phyloP scores from a whole-genome alignment of 1,140 invertebrate species.

The Ephestia elutella region DNA sequence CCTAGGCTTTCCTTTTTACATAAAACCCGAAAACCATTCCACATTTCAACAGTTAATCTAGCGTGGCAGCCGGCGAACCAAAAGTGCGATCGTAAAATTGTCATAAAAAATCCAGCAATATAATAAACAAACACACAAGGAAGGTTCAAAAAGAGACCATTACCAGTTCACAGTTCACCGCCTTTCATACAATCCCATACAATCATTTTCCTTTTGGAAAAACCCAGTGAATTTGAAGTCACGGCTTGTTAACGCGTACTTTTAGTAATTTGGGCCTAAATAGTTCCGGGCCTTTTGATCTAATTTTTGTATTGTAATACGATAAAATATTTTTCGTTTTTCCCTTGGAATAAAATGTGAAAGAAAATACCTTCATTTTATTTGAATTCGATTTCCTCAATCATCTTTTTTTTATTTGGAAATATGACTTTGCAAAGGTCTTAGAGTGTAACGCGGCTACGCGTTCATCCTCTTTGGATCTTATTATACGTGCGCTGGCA shows the following conservation, averaged over 20 bases:
- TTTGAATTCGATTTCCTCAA: too few relatives aligned
- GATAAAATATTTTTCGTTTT: not conserved
- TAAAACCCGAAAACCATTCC: not conserved
- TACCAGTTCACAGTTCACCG: slow-evolving; percentile 22
- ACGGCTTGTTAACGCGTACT: not conserved
- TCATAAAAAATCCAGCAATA: slow-evolving; percentile 6
- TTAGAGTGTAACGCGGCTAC: too few relatives aligned
- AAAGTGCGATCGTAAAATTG: slow-evolving; percentile 4
- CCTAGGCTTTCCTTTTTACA: too few relatives aligned
- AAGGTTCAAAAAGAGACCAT: slow-evolving; percentile 17
- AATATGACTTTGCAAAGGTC: too few relatives aligned
- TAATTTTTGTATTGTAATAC: not conserved
- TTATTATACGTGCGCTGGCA: too few relatives aligned
- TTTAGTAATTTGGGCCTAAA: not conserved
- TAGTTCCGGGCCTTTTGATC: not conserved
- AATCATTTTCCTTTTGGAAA: not conserved
- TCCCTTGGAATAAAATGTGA: too few relatives aligned
- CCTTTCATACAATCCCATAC: slow-evolving; percentile 25
- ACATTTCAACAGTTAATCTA: slow-evolving; percentile 10
- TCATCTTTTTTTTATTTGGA: too few relatives aligned
- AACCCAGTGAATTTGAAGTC: not conserved
- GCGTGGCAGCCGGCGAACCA: not conserved
- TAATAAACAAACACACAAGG: slow-evolving; percentile 15
- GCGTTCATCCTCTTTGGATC: too few relatives aligned
- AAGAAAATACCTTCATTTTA: too few relatives aligned